Evolutionary conservation across 2,888 invertebrate genomes (phyloP).

Genomic region (Eupithecia dodoneata): DNA sequence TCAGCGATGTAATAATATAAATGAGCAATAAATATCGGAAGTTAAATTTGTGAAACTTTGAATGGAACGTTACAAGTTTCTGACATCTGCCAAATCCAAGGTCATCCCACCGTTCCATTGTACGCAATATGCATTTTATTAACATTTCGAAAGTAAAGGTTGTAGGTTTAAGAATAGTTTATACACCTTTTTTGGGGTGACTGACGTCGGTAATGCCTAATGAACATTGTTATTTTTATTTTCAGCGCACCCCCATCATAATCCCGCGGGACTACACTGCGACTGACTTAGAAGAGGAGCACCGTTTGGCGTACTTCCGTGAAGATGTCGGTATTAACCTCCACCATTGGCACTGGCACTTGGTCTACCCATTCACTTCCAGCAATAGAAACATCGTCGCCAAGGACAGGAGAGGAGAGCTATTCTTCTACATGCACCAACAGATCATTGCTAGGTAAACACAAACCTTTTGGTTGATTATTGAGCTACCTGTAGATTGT

Average conservation of each 20-base stretch:
- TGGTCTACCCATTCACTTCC: constrained; percentile 88
- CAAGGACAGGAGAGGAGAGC: constrained; percentile 91
- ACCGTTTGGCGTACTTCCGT: constrained; percentile 91
- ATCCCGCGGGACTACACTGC: constrained; percentile 92
- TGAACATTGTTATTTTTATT: constrained; percentile 26
- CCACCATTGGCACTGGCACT: constrained; percentile 93
- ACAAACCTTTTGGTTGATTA: not conserved
- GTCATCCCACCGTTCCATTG: constrained; percentile 10
- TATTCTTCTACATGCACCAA: constrained; percentile 92
- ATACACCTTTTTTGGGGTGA: not conserved
- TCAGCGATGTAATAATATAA: not conserved
- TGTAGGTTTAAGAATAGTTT: no score
- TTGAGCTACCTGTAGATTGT: no score
- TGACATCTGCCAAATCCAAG: constrained; percentile 18
- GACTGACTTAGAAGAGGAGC: constrained; percentile 91
- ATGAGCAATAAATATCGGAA: not conserved
- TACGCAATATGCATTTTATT: constrained; percentile 3
- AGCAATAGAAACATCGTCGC: constrained; percentile 84
- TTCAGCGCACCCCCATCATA: constrained; percentile 85
- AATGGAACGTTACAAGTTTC: constrained; percentile 17
- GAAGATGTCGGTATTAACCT: constrained; percentile 92
- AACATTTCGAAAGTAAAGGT: not conserved
- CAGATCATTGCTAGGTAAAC: constrained; percentile 77
- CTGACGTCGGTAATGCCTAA: not conserved
- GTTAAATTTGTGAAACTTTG: not conserved